These are phyloP conservation scores for Crotalus horridus DNA, from an alignment of 2,113 vertebrate genomes.

Conservation along the genomic window DNA sequence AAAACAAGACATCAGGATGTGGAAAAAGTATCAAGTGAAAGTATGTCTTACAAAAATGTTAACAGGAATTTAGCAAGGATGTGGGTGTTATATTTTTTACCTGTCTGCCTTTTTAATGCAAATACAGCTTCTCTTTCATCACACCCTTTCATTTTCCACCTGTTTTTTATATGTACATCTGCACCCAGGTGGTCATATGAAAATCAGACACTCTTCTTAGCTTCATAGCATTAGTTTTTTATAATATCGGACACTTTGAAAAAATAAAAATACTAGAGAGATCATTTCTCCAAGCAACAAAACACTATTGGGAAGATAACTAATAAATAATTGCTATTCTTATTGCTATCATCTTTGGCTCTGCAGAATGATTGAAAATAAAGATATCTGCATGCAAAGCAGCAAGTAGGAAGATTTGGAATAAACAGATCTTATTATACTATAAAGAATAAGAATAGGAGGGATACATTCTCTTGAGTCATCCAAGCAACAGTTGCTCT, in stretches of 20 bases:
- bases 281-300: background rate
- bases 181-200: background rate
- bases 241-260: background rate
- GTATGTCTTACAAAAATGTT: constrained; percentile 9
- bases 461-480: background rate
- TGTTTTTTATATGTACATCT: constrained; percentile 6
- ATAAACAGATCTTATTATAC: background rate
- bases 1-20: background rate
- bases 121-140: background rate
- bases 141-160: background rate
- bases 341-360: background rate
- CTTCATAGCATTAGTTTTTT: background rate
- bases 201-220: background rate
- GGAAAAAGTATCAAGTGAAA: background rate
- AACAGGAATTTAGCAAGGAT: background rate
- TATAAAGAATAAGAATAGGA: background rate
- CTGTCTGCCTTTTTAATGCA: constrained; percentile 7
- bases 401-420: background rate
- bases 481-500: background rate
- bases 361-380: background rate
- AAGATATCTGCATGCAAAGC: background rate
- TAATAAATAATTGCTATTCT: background rate
- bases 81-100: constrained; percentile 8
- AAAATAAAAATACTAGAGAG: background rate
- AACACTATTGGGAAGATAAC: background rate